Evolutionary conservation across 92 coral and sea anemone species (phyloP), one percentile per base, ranked within the genome.

Genomic region (Blastomussa wellsi): DNA sequence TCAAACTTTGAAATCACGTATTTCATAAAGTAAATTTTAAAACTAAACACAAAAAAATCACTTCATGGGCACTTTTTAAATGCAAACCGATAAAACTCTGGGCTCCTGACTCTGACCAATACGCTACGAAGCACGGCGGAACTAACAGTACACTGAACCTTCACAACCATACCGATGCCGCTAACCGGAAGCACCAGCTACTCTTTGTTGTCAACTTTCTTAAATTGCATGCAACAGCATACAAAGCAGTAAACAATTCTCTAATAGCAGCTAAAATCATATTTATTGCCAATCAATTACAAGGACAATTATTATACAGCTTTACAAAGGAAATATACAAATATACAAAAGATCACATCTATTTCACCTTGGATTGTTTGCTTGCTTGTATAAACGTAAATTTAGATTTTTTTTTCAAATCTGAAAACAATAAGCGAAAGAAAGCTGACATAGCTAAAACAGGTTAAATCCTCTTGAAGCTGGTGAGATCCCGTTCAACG

Each of bases 311-410:
- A n/a, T n/a, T 70, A 65, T 81, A 81, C 77, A 67, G 85, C 77
- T 81, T 81, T 81, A 81, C 85, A 81, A 81, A 47, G 77, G 77
- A 81, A 80, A 81, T 81, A 51, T 81, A 81, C 85, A 81, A 81
- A 81, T 81, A 68, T 81, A 81, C 85, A 81, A 81, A 81, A 31
- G 68, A 68, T 68, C 66, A 68, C 66, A 20, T 29, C 62, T 29
- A 47, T 68, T 81, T 69, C 64, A 67, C 32, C 32, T 29, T 26
- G 84, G 32, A 81, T 81, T 68, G 60, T 16, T 32, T 31, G 79
- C 60, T 74, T 47, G 84, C 79, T 74, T 47, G 84, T 31, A 35
- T 22, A 67, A 69, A 31, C 39, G 20, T 81, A 69, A 81, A 68
- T 24, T 4, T 67, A 32, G 48, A 48, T 32, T 79, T 66, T 22